phyloP scores from a whole-genome alignment of 2,113 vertebrate species.

The Macheiramphus alcinus region DNA sequence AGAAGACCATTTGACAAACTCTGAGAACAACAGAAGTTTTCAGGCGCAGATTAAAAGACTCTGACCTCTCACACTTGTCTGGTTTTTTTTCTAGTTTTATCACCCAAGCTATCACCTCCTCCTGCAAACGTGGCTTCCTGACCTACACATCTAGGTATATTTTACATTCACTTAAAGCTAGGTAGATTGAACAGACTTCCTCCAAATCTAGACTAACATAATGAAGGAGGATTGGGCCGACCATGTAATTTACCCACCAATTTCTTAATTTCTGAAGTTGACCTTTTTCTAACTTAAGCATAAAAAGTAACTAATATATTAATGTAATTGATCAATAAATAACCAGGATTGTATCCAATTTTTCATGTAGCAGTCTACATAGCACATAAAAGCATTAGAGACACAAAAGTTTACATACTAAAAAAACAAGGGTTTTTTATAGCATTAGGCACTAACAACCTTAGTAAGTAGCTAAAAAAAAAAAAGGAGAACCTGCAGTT shows the following conservation, averaged over 20 bases:
- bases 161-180: not conserved
- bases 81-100: not conserved
- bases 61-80: not conserved
- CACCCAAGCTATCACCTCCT: not conserved
- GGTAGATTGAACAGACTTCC: not conserved
- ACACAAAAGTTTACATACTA: not conserved
- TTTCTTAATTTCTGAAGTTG: not conserved
- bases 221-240: not conserved
- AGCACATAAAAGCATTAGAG: not conserved
- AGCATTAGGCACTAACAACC: not conserved
- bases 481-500: not conserved
- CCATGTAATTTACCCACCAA: not conserved
- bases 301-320: not conserved
- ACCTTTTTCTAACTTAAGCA: not conserved
- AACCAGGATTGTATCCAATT: not conserved
- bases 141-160: not conserved
- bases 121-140: not conserved
- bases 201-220: not conserved
- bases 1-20: not conserved
- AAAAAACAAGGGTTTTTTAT: not conserved
- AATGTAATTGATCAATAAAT: not conserved
- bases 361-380: not conserved
- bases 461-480: not conserved
- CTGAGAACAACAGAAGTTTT: not conserved
- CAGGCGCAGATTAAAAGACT: not conserved